Evolutionary conservation across 2,888 invertebrate genomes (phyloP), one percentile per base, ranked within the genome.

Genomic region (Coelopa pilipes): DNA sequence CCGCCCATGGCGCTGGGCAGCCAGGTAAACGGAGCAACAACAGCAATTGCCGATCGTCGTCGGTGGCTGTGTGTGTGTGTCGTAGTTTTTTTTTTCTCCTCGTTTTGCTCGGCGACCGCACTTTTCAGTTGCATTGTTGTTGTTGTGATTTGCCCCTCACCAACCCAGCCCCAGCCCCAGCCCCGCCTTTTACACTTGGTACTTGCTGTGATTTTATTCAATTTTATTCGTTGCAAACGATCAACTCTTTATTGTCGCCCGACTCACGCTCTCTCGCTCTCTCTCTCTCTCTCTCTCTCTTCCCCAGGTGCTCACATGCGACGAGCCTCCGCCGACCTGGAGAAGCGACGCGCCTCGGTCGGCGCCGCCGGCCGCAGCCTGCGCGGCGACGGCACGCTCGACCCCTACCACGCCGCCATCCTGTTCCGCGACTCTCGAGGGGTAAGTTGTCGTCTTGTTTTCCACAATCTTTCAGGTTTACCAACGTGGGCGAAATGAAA

Each of bases 371-470:
- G 87, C 77, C 84, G 88, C 75, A 88, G 88, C 70, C 82, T 86
- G 78, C 82, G 88, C 78, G 84, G 86, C 50, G 96, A 96, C 86
- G 94, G 94, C 70, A 92, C 91, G 80, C 88, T 96, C 78, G 96
- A 96, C 89, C 96, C 96, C 19, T 91, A 94, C 81, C 96, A 96
- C 88, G 95, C 96, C 70, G 96, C 96, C 81, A 96, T 96, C 82
- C 90, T 96, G 77, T 96, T 96, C 88, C 90, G 96, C 81, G 96
- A 96, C 88, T 94, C 96, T n/a, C 90, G 96, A 89, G 96, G 96
- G 90, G 96, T 96, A 87, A 93, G 95, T 91, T 24, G 1, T n/a
- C 19, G 11, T 34, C 34, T 34, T 4, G 34, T 34, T 34, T 34
- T 34, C 7, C 34, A 34, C 7, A 34, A 34, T 34, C n/a, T 34